Percentiles rank a stretch among this genome's conserved stretches.
Evolutionary conservation across 2,113 vertebrate genomes (phyloP).

Genomic region (Oncorhynchus tshawytscha): DNA sequence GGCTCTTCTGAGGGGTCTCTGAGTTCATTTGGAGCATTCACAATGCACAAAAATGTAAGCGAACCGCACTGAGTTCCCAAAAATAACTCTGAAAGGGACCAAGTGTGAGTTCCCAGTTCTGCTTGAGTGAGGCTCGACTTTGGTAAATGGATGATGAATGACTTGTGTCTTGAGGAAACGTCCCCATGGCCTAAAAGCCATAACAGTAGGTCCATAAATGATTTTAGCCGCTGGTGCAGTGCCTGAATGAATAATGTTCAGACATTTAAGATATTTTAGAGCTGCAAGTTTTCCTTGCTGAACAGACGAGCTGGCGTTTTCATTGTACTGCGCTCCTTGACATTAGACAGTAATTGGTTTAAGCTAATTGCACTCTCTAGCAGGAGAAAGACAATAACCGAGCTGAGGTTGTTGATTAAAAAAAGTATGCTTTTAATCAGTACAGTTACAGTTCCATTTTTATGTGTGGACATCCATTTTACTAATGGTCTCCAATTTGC

Average conservation of each 20-base stretch:
- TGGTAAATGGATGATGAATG: background rate
- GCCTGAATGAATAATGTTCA: background rate
- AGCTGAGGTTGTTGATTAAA: background rate
- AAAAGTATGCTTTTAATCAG: background rate
- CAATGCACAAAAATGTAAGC: too few relatives aligned
- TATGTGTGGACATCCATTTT: background rate
- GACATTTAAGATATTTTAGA: background rate
- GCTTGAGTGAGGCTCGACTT: background rate
- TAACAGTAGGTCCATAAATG: background rate
- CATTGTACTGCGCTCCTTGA: background rate
- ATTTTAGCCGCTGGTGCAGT: background rate
- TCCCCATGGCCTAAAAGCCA: background rate
- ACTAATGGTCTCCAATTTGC: background rate
- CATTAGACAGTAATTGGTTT: background rate
- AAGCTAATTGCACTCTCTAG: background rate
- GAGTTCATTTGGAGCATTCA: too few relatives aligned
- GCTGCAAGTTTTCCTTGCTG: background rate
- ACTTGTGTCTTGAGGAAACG: background rate
- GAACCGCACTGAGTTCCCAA: too few relatives aligned
- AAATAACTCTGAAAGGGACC: too few relatives aligned
- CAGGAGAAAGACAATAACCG: background rate
- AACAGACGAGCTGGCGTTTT: background rate
- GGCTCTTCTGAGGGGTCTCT: too few relatives aligned
- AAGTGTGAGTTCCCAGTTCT: too few relatives aligned
- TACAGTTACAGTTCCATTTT: background rate